Conservation (phyloP, 1,140 invertebrate species). For the Bombus picipes region DNA sequence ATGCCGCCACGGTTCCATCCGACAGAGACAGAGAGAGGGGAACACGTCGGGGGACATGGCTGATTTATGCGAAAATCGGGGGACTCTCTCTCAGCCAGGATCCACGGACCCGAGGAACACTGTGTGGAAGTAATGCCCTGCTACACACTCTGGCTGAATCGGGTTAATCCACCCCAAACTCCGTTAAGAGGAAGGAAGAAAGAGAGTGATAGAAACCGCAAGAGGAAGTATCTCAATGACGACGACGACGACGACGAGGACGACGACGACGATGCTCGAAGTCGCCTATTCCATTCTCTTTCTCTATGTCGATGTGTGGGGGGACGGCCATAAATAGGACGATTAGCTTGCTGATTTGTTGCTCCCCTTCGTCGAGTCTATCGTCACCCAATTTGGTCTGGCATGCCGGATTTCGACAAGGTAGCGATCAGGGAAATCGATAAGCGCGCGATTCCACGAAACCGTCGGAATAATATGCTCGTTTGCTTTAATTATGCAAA, state of each 20-base stretch:
- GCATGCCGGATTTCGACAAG: neutral
- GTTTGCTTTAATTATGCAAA: constrained; percentile 49
- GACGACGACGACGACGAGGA: constrained; percentile 47
- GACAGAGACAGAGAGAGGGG: constrained; percentile 41
- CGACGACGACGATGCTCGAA: constrained; percentile 37
- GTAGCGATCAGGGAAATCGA: constrained; percentile 31
- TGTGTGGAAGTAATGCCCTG: constrained; percentile 62
- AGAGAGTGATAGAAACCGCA: constrained; percentile 9
- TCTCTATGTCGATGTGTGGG: neutral
- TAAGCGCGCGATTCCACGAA: constrained; percentile 28
- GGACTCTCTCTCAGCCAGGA: constrained; percentile 48
- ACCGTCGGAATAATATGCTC: constrained; percentile 21
- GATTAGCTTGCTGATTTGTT: constrained; percentile 66
- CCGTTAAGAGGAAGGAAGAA: constrained; percentile 18
- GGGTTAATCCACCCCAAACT: constrained; percentile 66
- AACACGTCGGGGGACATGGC: constrained; percentile 51
- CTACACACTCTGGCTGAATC: constrained; percentile 51
- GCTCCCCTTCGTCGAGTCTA: constrained; percentile 20
- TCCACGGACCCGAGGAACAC: constrained; percentile 55
- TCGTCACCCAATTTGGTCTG: constrained; percentile 54
- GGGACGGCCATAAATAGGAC: constrained; percentile 59
- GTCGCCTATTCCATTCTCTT: constrained; percentile 37
- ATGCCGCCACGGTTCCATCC: constrained; percentile 25
- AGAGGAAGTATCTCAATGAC: constrained; percentile 57
- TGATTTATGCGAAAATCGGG: constrained; percentile 74